These are phyloP conservation scores for Potamilus streckersoni DNA, from an alignment of 1,140 invertebrate genomes.

Conservation along the genomic window DNA sequence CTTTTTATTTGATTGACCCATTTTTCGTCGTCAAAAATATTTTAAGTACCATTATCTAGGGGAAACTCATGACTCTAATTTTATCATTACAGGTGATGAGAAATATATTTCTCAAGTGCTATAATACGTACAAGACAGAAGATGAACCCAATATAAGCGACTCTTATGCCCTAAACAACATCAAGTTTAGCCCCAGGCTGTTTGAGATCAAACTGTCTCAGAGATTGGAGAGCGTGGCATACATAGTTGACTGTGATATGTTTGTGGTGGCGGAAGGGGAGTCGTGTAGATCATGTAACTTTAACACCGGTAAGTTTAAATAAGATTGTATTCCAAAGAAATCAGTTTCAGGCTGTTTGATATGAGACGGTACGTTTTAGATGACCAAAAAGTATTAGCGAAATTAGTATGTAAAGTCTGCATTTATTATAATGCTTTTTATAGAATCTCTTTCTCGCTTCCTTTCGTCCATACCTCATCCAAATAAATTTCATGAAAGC, in stretches of 20 bases:
- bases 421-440: too few species aligned
- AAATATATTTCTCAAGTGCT: slow-evolving; percentile 64
- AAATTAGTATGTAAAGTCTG: not conserved
- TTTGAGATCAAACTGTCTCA: slow-evolving; percentile 62
- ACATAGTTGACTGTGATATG: slow-evolving; percentile 57
- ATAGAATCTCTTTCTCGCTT: too few species aligned
- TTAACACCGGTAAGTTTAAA: slow-evolving; percentile 54
- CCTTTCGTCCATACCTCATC: too few species aligned
- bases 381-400: not conserved
- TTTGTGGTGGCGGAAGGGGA: slow-evolving; percentile 62
- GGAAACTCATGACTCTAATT: too few species aligned
- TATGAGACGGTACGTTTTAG: too few species aligned
- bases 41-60: too few species aligned
- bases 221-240: slow-evolving; percentile 56
- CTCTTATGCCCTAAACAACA: too few species aligned
- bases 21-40: too few species aligned
- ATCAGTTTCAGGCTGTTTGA: too few species aligned
- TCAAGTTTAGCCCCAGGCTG: slow-evolving; percentile 54
- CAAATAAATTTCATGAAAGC: too few species aligned
- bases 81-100: slow-evolving; percentile 60
- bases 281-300: slow-evolving; percentile 57
- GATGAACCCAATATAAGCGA: slow-evolving; percentile 34
- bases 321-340: not conserved
- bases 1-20: too few species aligned
- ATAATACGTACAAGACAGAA: slow-evolving; percentile 59